Percentiles rank a stretch among this genome's conserved stretches.
phyloP scores from a whole-genome alignment of 2,113 vertebrate genomes.

The Chaetops frenatus region DNA sequence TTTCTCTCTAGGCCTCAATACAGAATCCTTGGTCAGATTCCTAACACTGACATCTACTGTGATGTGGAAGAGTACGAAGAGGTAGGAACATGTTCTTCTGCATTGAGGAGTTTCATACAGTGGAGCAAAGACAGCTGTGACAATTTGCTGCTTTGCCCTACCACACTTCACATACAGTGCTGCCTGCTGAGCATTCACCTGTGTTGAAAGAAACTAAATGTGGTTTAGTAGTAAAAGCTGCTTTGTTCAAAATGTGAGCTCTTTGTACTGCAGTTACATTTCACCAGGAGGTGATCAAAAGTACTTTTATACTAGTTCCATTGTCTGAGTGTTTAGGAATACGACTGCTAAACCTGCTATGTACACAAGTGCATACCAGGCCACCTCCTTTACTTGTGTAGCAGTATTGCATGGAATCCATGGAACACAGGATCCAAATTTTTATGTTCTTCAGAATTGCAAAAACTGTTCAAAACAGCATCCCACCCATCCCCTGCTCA shows the following conservation, averaged over 20 bases:
- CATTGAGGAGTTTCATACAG: background rate
- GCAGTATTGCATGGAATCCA: background rate
- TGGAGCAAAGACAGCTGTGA: background rate
- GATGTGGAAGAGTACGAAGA: conserved; percentile 87
- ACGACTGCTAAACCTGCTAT: background rate
- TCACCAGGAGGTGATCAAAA: background rate
- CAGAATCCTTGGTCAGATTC: conserved; percentile 83
- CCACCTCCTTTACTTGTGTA: background rate
- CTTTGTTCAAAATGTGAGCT: background rate
- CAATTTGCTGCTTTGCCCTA: background rate
- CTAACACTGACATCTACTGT: conserved; percentile 85
- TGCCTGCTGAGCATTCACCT: background rate
- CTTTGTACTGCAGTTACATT: background rate
- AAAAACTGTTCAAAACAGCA: background rate
- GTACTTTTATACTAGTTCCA: background rate
- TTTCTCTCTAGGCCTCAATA: conserved; percentile 79
- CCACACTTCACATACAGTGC: background rate
- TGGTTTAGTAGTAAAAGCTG: background rate
- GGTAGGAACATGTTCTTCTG: conserved; percentile 65
- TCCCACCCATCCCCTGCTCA: background rate
- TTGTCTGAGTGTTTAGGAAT: background rate
- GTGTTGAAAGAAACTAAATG: background rate
- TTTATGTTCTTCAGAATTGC: background rate
- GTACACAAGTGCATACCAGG: background rate
- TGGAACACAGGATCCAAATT: background rate